Percentiles rank a stretch among this genome's conserved stretches.
Evolutionary conservation across 2,113 vertebrate species (phyloP).

Genomic region (Brachyhypopomus gauderio): DNA sequence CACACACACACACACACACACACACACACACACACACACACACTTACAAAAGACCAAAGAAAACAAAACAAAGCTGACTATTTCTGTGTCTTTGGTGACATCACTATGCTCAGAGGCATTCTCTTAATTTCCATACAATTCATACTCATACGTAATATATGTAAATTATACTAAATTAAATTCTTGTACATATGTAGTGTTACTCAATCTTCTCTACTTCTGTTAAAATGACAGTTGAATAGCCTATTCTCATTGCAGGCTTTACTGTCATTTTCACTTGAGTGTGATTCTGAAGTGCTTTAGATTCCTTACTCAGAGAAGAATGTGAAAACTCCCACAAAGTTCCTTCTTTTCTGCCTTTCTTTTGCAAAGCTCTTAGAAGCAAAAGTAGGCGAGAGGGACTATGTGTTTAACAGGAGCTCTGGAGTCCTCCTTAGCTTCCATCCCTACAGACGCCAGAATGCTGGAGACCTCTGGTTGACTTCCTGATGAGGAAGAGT

Average conservation of each 20-base stretch:
- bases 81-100: not conserved
- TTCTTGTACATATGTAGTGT: not conserved
- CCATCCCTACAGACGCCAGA: conserved; percentile 34
- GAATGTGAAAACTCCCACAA: conserved; percentile 61
- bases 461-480: conserved; percentile 39
- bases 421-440: conserved; percentile 43
- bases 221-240: conserved; percentile 25
- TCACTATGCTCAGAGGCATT: not conserved
- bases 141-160: not conserved
- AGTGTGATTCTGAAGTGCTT: conserved; percentile 46
- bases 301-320: conserved; percentile 55
- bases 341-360: conserved; percentile 45
- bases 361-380: conserved; percentile 69
- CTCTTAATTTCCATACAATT: not conserved
- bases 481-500: conserved; percentile 32
- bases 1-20: too few species aligned
- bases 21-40: too few species aligned
- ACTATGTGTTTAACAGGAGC: conserved; percentile 69
- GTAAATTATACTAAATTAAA: not conserved
- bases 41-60: too few species aligned
- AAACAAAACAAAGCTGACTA: not conserved
- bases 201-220: not conserved
- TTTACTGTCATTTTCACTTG: conserved; percentile 47
- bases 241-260: conserved; percentile 19
- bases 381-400: conserved; percentile 55